phyloP scores from a whole-genome alignment of 2,888 invertebrate species.

The Acrobeloides nanus region DNA sequence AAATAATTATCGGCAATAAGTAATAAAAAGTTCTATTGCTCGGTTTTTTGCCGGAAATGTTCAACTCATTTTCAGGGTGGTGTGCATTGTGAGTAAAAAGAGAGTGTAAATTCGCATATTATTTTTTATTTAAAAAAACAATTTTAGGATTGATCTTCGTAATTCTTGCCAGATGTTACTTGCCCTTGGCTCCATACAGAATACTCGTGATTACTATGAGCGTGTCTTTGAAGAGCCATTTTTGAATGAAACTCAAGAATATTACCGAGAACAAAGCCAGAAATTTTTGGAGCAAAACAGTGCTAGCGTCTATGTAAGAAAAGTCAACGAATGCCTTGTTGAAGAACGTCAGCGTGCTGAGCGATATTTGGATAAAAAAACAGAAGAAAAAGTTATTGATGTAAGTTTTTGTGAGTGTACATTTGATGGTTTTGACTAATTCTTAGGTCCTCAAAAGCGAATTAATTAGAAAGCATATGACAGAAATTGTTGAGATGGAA shows the following conservation, averaged over 20 bases:
- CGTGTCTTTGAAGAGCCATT: slow-evolving; percentile 98
- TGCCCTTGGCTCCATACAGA: slow-evolving; percentile 92
- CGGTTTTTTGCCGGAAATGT: too few species aligned
- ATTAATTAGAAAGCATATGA: slow-evolving; percentile 96
- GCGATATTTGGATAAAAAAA: slow-evolving; percentile 92
- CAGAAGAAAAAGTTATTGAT: slow-evolving; percentile 86
- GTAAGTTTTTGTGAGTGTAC: too few species aligned
- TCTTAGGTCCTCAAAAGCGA: slow-evolving; percentile 79
- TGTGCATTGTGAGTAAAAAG: too few species aligned
- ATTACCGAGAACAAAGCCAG: slow-evolving; percentile 82
- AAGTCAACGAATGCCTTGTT: slow-evolving; percentile 85
- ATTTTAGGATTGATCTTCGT: slow-evolving; percentile 83
- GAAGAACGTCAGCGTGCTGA: slow-evolving; percentile 96
- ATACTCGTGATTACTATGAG: slow-evolving; percentile 80
- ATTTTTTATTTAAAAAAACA: too few species aligned
- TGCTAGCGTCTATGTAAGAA: slow-evolving; percentile 95
- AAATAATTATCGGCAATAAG: too few species aligned
- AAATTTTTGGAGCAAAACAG: slow-evolving; percentile 95
- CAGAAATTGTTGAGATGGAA: slow-evolving; percentile 94
- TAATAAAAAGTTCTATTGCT: too few species aligned
- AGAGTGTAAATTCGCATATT: too few species aligned
- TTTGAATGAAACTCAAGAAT: slow-evolving; percentile 90
- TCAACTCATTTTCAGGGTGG: too few species aligned
- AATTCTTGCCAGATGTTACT: slow-evolving; percentile 99
- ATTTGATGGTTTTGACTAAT: too few species aligned